Conservation (phyloP, 2,797 vertebrate species). For the Ptychadena robeensis region DNA sequence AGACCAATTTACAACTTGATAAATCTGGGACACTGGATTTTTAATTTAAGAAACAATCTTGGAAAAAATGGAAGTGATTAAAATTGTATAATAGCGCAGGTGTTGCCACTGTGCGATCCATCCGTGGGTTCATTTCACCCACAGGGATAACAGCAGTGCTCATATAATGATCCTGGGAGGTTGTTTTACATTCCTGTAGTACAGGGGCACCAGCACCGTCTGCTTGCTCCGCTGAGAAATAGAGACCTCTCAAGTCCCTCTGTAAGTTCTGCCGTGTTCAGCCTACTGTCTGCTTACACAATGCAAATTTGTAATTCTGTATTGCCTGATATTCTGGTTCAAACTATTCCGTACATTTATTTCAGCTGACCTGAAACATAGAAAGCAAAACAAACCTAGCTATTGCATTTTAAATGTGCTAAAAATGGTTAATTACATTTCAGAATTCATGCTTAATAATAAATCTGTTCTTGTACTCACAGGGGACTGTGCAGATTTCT, state of each 20-base stretch:
- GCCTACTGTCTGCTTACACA: neutral
- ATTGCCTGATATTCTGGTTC: neutral
- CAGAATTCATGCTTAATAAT: conserved; percentile 40
- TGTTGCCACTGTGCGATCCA: conserved; percentile 16
- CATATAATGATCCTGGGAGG: conserved; percentile 20
- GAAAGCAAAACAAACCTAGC: neutral
- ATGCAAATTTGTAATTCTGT: conserved; percentile 2
- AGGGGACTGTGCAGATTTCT: conserved; percentile 48
- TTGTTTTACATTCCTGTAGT: conserved; percentile 21
- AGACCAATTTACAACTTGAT: conserved; percentile 3
- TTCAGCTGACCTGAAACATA: neutral
- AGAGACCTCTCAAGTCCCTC: neutral
- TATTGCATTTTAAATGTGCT: conserved; percentile 6
- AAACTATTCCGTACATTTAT: neutral
- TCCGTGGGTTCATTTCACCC: conserved; percentile 32
- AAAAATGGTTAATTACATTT: conserved; percentile 52
- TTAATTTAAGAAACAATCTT: conserved; percentile 28
- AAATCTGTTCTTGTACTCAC: conserved; percentile 47
- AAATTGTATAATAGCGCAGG: conserved; percentile 40
- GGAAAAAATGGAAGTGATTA: conserved; percentile 41
- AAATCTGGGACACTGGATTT: conserved; percentile 32
- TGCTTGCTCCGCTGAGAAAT: conserved; percentile 32
- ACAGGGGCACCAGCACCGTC: conserved; percentile 27
- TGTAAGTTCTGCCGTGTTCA: neutral
- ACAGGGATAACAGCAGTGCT: conserved; percentile 18